These are phyloP conservation scores for Melanogrammus aeglefinus DNA, from an alignment of 2,797 vertebrate species.

Conservation along the genomic window DNA sequence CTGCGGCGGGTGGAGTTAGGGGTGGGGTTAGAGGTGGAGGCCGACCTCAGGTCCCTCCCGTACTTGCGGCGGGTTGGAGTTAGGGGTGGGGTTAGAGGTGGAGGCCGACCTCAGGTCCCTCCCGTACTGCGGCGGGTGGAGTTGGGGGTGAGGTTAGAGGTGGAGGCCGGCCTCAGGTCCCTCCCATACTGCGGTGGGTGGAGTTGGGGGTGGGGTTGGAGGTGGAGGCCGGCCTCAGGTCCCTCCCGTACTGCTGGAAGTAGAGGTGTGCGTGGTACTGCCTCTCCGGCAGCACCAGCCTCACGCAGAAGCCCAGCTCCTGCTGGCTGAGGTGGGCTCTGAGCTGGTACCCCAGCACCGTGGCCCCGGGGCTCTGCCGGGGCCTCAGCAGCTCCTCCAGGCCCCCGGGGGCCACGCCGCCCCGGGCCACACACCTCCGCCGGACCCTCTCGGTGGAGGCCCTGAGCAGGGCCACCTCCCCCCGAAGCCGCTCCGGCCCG, in stretches of 20 bases:
- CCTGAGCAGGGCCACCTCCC: slow-evolving; percentile 35
- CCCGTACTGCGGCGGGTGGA: slow-evolving; percentile 34
- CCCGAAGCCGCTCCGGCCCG: slow-evolving; percentile 40
- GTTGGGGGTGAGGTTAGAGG: too few relatives aligned
- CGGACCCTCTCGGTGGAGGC: slow-evolving; percentile 23
- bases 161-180: too few relatives aligned
- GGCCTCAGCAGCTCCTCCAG: slow-evolving; percentile 35
- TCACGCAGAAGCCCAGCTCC: slow-evolving; percentile 44
- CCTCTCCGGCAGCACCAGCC: slow-evolving; percentile 48
- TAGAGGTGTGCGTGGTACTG: slow-evolving; percentile 52
- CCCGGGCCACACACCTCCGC: slow-evolving; percentile 32
- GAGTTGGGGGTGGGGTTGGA: too few relatives aligned
- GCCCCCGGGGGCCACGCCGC: slow-evolving; percentile 27
- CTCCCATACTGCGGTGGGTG: too few relatives aligned
- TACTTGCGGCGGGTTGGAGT: too few relatives aligned
- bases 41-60: slow-evolving; percentile 47
- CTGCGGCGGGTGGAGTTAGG: too few relatives aligned
- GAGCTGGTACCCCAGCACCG: slow-evolving; percentile 50
- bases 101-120: slow-evolving; percentile 51
- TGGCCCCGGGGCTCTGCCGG: slow-evolving; percentile 30
- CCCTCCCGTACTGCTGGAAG: slow-evolving; percentile 48
- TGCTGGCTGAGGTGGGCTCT: slow-evolving; percentile 35
- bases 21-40: too few relatives aligned
- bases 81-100: background rate
- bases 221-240: slow-evolving; percentile 37